Conservation (phyloP, 2,888 invertebrate species). For the Amaurobius ferox region DNA sequence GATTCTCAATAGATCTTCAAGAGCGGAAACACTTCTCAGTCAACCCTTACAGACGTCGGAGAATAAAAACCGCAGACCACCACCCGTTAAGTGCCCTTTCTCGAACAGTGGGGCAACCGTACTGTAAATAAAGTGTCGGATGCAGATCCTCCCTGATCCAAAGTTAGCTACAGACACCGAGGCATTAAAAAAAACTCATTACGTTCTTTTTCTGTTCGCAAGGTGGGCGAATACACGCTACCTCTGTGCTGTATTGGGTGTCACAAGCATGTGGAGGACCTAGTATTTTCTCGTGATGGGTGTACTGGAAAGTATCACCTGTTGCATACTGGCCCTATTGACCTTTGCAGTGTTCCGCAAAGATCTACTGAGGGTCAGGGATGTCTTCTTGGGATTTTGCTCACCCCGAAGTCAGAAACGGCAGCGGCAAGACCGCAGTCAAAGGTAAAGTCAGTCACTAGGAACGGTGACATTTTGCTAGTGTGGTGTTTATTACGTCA, state of each 20-base stretch:
- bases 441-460: neutral
- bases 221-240: conserved; percentile 29
- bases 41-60: neutral
- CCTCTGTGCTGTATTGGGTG: neutral
- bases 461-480: neutral
- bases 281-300: neutral
- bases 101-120: neutral
- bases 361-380: conserved; percentile 52
- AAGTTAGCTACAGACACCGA: conserved; percentile 54
- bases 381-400: conserved; percentile 6
- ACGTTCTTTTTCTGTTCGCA: neutral
- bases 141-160: conserved; percentile 34
- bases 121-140: neutral
- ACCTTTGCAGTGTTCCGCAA: conserved; percentile 61
- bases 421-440: neutral
- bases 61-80: neutral
- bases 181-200: conserved; percentile 23
- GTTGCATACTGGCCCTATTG: conserved; percentile 41
- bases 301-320: conserved; percentile 37
- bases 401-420: neutral
- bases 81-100: neutral
- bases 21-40: neutral
- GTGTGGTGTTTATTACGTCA: neutral
- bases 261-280: neutral
- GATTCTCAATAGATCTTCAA: neutral